These are phyloP conservation scores for Meriones unguiculatus DNA, from an alignment of 2,113 vertebrate genomes.

Conservation along the genomic window DNA sequence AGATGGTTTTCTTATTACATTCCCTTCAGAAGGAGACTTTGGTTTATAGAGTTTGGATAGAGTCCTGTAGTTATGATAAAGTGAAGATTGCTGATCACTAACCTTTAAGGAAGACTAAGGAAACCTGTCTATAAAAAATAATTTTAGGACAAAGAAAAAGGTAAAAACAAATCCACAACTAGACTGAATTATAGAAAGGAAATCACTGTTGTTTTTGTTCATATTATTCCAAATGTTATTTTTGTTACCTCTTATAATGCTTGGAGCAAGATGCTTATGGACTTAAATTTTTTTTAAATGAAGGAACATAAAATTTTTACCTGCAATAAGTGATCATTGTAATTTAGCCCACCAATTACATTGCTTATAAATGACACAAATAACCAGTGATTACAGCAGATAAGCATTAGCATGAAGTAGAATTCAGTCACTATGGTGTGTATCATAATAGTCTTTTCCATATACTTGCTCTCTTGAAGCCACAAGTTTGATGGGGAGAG, in stretches of 20 bases:
- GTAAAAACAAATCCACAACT: not conserved
- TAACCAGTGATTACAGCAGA: constrained; percentile 3
- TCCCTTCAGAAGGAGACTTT: not conserved
- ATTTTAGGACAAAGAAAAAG: not conserved
- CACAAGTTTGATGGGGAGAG: not conserved
- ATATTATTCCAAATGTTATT: not conserved
- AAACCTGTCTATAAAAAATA: not conserved
- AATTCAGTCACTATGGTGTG: not conserved
- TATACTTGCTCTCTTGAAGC: not conserved
- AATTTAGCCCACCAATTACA: not conserved
- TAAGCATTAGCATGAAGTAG: not conserved
- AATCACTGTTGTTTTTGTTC: not conserved
- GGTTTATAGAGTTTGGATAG: not conserved
- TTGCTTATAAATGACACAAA: not conserved
- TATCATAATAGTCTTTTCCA: not conserved
- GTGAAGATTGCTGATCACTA: not conserved
- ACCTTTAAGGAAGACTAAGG: not conserved
- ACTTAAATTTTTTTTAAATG: not conserved
- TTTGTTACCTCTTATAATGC: not conserved
- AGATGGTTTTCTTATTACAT: not conserved
- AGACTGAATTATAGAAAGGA: not conserved
- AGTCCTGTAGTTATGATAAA: not conserved
- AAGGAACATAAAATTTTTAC: not conserved
- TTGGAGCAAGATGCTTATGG: not conserved
- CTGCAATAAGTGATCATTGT: not conserved